A percentile compares a stretch with the other conserved stretches of the same genome.
Conservation (phyloP, 2,797 vertebrate genomes). For the Loris lydekkerianus region DNA sequence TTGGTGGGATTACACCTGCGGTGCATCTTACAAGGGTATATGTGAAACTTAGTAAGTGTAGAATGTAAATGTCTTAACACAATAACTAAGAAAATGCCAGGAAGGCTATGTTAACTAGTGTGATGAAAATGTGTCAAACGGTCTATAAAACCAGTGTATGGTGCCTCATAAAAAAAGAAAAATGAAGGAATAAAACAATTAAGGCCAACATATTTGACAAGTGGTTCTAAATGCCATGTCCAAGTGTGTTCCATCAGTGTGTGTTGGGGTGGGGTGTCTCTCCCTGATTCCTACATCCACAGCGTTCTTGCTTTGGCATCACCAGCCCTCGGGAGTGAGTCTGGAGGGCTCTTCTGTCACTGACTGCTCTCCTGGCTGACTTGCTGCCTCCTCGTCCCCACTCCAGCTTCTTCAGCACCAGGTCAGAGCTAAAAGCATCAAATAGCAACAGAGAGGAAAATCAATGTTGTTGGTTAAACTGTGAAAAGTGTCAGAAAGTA, state of each 20-base stretch:
- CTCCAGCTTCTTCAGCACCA: accelerated
- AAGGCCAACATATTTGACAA: neutral
- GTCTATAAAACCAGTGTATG: too few relatives aligned
- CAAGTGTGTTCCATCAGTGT: accelerated
- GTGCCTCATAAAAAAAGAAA: too few relatives aligned
- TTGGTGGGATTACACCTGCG: too few relatives aligned
- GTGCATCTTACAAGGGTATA: too few relatives aligned
- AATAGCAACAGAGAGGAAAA: neutral
- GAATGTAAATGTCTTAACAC: too few relatives aligned
- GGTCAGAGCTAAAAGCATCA: neutral
- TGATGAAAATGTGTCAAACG: too few relatives aligned
- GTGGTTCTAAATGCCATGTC: neutral
- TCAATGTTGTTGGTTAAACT: accelerated
- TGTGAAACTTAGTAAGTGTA: too few relatives aligned
- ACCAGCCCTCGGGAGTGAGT: accelerated
- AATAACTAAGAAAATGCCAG: too few relatives aligned
- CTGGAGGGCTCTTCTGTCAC: accelerated
- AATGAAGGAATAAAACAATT: too few relatives aligned
- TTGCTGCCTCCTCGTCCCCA: accelerated
- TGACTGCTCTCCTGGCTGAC: accelerated
- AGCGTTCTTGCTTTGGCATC: accelerated
- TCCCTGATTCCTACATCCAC: accelerated
- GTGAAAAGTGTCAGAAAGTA: accelerated
- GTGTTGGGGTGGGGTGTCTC: accelerated
- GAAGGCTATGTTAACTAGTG: too few relatives aligned